Percentiles rank a stretch among this genome's conserved stretches.
Evolutionary conservation across 1,140 invertebrate species (phyloP).

Genomic region (Diplogasteroides magnus): DNA sequence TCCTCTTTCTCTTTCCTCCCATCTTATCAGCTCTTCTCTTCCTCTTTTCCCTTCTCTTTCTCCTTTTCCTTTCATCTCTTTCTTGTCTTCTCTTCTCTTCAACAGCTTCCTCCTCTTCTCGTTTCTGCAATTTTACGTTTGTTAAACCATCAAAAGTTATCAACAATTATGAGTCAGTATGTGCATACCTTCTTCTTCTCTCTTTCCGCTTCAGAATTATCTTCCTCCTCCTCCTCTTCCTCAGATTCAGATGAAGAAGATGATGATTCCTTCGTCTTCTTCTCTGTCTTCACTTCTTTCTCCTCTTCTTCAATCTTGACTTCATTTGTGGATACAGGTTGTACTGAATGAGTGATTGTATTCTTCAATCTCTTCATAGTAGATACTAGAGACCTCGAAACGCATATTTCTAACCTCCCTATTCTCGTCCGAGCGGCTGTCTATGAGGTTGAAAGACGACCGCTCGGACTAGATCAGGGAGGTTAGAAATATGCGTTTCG

Average conservation of each 20-base stretch:
- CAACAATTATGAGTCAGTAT: background rate
- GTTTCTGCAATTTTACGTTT: background rate
- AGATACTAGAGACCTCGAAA: no score
- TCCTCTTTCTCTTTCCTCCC: constrained; percentile 14
- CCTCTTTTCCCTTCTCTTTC: constrained; percentile 15
- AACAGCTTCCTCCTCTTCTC: background rate
- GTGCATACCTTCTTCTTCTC: constrained; percentile 3
- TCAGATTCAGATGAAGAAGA: constrained; percentile 21
- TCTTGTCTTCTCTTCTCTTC: constrained; percentile 4
- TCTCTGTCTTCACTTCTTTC: constrained; percentile 4
- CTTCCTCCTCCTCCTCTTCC: no score
- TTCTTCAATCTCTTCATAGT: no score
- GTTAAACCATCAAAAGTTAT: background rate
- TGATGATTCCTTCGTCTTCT: background rate
- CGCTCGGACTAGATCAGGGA: no score
- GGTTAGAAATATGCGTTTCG: constrained; percentile 1
- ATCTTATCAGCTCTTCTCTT: constrained; percentile 11
- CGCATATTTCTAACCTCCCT: no score
- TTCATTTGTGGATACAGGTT: no score
- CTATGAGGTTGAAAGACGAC: no score
- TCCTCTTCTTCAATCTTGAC: constrained; percentile 11
- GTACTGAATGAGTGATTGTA: background rate
- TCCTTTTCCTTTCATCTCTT: constrained; percentile 10
- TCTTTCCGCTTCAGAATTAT: background rate
- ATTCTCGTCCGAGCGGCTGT: no score